Percentiles rank a stretch among this genome's conserved stretches.
Evolutionary conservation across 2,113 vertebrate genomes (phyloP).

Genomic region (Gnathonemus longibarbis): DNA sequence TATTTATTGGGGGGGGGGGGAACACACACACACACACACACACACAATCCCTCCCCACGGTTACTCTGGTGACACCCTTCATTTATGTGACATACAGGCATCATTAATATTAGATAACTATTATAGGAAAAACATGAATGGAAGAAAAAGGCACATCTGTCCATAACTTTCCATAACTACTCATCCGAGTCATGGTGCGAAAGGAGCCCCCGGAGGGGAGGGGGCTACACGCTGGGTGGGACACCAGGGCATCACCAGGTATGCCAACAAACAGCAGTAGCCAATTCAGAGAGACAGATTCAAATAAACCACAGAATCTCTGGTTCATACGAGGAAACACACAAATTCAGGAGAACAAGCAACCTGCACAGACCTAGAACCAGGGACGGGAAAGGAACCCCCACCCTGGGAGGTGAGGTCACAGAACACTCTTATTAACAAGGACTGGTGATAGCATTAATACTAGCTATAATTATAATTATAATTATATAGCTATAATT

Average conservation of each 20-base stretch:
- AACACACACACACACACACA: too few relatives aligned
- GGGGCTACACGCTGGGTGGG: background rate
- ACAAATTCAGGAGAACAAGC: background rate
- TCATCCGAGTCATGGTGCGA: background rate
- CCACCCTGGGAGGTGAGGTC: background rate
- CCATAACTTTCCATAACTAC: background rate
- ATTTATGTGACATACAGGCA: background rate
- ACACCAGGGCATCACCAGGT: background rate
- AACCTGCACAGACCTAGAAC: background rate
- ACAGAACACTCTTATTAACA: background rate
- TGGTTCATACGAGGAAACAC: background rate
- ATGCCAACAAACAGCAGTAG: background rate
- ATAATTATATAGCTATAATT: background rate
- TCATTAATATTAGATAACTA: background rate
- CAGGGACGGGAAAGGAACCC: background rate
- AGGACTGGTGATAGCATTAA: background rate
- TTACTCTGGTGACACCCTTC: background rate
- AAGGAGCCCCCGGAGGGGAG: background rate
- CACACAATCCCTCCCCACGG: background rate
- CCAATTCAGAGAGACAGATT: background rate
- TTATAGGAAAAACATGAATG: background rate
- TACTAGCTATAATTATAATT: background rate
- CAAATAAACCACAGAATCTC: background rate
- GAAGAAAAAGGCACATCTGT: background rate
- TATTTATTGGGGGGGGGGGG: background rate